phyloP scores from a whole-genome alignment of 2,797 vertebrate species.

The Parambassis ranga region DNA sequence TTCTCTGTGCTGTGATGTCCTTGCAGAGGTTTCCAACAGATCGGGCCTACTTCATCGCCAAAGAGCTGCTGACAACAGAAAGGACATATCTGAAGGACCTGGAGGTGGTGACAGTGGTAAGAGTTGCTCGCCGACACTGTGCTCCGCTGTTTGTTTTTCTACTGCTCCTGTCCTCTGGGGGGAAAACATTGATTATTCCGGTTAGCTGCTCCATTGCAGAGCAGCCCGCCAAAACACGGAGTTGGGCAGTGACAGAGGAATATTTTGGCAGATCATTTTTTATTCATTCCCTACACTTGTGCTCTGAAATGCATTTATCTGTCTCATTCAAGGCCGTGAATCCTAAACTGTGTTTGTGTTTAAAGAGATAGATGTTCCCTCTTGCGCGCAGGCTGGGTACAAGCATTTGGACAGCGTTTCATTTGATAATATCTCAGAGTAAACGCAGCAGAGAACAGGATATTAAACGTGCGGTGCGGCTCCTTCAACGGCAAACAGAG shows the following conservation, averaged over 20 bases:
- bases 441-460: constrained; percentile 51
- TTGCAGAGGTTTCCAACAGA: constrained; percentile 91
- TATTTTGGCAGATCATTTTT: constrained; percentile 56
- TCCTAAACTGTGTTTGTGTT: constrained; percentile 54
- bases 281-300: constrained; percentile 40
- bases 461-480: constrained; percentile 32
- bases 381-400: neutral
- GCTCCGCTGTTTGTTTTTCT: constrained; percentile 28
- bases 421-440: constrained; percentile 17
- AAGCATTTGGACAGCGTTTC: constrained; percentile 2
- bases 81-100: constrained; percentile 94
- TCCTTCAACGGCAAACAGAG: constrained; percentile 7
- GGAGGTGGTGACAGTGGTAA: constrained; percentile 94
- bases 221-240: constrained; percentile 43
- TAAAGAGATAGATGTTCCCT: constrained; percentile 22
- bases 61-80: constrained; percentile 92
- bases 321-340: constrained; percentile 54
- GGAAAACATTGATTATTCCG: constrained; percentile 64
- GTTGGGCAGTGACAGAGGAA: constrained; percentile 39
- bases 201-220: constrained; percentile 48
- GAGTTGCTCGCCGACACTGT: constrained; percentile 23
- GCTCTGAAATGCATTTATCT: constrained; percentile 57
- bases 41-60: constrained; percentile 94
- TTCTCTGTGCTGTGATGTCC: constrained; percentile 8
- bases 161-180: constrained; percentile 27